Base-by-base conservation (phyloP, 92 coral and sea anemone genomes). In the Porites evermanni region DNA sequence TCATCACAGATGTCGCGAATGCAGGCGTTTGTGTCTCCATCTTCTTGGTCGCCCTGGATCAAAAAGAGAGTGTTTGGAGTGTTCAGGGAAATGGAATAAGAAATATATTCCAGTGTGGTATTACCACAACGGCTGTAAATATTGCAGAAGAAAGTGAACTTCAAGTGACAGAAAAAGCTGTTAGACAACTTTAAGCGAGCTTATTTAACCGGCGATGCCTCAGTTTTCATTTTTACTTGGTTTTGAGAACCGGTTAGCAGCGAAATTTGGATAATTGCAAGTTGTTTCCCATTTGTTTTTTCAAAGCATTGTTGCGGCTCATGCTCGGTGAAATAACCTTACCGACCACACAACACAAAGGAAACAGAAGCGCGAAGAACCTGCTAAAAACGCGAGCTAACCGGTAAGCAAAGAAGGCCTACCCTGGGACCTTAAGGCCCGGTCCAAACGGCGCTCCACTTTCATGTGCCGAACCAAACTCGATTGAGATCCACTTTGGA, bases 11-110 rank as follows among this genome's bases (percentile, higher is more conserved):
- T 89, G 92, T 72, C 79, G 82, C 24, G 38, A 53, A 7, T 89
- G 92, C 70, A 7, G 84, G 19, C 81, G 84, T 67, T 61, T 89
- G 20, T 89, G 92, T 74, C 69, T 89, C 16, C 80, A 89, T 71
- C 80, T 89, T 14, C 84, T 89, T 58, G 92, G 92, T 24, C 70
- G 66, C 67, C 92, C 92, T 47, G 89, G 92, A 17, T 52, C 88
- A 19, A 78, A 7, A 76, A 77, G 92, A 65, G 72, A 53, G 58
- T 89, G 92, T 72, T 76, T 89, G 60, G 58, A 29, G 18, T 89
- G 92, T 53, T 89, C 92, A 8, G 92, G 81, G 17, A 77, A 32
- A 24, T 84, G 76, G 73, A 79, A 89, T 44, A 60, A 67, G 59
- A 82, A 59, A 77, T 59, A 84, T 20, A 78, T 89, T 70, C 92